Percentiles rank a stretch among this genome's conserved stretches.
phyloP scores from a whole-genome alignment of 2,888 invertebrate species.

The Epirrita christyi region DNA sequence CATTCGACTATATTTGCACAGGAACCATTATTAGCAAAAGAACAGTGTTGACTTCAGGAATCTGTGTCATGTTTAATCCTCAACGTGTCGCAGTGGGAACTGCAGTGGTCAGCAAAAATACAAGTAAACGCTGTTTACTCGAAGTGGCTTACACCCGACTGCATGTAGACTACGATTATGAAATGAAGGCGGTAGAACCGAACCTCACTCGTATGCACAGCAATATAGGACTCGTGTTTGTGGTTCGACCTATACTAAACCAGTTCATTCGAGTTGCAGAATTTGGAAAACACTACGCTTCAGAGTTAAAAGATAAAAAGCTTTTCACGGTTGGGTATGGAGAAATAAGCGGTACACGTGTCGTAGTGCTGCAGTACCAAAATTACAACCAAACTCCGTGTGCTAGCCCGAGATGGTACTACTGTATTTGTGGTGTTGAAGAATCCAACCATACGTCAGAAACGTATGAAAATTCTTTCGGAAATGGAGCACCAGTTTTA shows the following conservation, averaged over 20 bases:
- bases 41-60: constrained; percentile 64
- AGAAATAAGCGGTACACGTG: constrained; percentile 36
- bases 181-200: constrained; percentile 44
- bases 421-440: constrained; percentile 67
- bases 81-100: constrained; percentile 52
- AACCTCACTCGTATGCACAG: constrained; percentile 57
- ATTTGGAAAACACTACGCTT: constrained; percentile 54
- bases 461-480: constrained; percentile 55
- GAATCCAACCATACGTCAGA: constrained; percentile 29
- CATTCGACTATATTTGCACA: constrained; percentile 57
- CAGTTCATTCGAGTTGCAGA: constrained; percentile 48
- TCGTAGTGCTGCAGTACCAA: constrained; percentile 54
- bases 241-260: constrained; percentile 48
- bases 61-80: constrained; percentile 52
- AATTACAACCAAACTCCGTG: constrained; percentile 59
- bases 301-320: constrained; percentile 54
- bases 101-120: constrained; percentile 49
- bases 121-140: constrained; percentile 46
- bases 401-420: constrained; percentile 65
- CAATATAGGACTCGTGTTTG: constrained; percentile 64
- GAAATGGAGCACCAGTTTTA: constrained; percentile 64
- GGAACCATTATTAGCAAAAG: constrained; percentile 58
- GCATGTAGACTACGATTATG: constrained; percentile 57
- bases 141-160: constrained; percentile 47
- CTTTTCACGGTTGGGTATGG: constrained; percentile 61